Evolutionary conservation across 2,113 vertebrate genomes (phyloP), one percentile per base, ranked within the genome.

Genomic region (Bubo bubo): DNA sequence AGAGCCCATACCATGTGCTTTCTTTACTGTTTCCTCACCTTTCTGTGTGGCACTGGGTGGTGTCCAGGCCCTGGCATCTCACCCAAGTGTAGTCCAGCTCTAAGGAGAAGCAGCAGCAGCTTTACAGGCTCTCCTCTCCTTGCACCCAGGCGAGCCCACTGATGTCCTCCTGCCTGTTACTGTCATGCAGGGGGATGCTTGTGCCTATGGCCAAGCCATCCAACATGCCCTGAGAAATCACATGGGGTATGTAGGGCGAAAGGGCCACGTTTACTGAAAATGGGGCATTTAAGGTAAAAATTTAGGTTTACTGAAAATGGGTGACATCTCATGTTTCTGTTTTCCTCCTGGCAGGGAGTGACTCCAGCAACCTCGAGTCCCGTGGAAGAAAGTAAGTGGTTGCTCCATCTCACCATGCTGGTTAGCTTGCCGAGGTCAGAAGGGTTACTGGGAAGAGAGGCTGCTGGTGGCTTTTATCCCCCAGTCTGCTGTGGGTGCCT

Each of bases 351-450:
- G 34, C 97, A 99, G 99, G 98, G 96, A 8, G 50, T n/a, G 19
- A 39, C 90, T 12, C 68, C 96, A 24, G 90, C 92, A 80, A 24
- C 74, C 55, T 68, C 5, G 0, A 84, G 72, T 79, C 86, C 90
- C 1, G 88, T 97, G 88, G 98, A 98, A 96, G 98, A 89, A 94
- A 98, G 99, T 99, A 98, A 99, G 99, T 99, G 70, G 37, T 58
- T 10, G 34, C 11, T 72, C 27, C 18, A 13, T 59, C 62, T 79
- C 30, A 3, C 32, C 0, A 0, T 56, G 45, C 24, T 1, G 1
- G 6, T 82, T 81, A 47, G 27, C 15, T 32, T 63, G 45, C 18
- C 0, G 3, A 26, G 21, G 53, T 72, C 23, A 2, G 67, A 16
- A 82, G 26, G 19, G 15, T 76, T 34, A 4, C 8, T 37, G 49